Evolutionary conservation across 2,888 invertebrate genomes (phyloP).

Genomic region (Caenorhabditis sulstoni): DNA sequence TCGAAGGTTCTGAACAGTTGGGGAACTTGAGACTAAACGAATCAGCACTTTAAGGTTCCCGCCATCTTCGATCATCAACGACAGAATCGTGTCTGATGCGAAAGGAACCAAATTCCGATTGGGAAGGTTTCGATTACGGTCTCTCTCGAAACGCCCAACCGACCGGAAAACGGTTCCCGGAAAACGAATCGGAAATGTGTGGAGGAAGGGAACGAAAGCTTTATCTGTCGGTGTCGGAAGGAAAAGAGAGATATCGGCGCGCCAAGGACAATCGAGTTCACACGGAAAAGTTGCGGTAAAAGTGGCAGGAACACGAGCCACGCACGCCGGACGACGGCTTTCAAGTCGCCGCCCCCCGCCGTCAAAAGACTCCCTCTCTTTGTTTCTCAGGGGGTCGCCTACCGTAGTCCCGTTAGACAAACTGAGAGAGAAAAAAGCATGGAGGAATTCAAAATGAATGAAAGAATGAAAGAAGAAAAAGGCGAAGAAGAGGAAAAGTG

Average conservation of each 20-base stretch:
- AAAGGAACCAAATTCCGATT: too few species aligned
- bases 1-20: too few species aligned
- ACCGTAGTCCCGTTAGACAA: constrained; percentile 20
- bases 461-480: not conserved
- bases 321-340: constrained; percentile 14
- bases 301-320: constrained; percentile 18
- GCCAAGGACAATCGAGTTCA: constrained; percentile 30
- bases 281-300: constrained; percentile 35
- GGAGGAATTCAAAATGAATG: constrained; percentile 1
- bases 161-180: not conserved
- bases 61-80: too few species aligned
- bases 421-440: not conserved
- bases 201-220: not conserved
- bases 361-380: constrained; percentile 19
- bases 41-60: too few species aligned
- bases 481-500: constrained; percentile 4
- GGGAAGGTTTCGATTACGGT: too few species aligned
- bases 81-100: too few species aligned
- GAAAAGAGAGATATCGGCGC: constrained; percentile 3
- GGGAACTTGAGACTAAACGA: too few species aligned
- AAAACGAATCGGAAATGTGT: not conserved
- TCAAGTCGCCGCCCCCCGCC: constrained; percentile 29
- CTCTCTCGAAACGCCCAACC: too few species aligned
- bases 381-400: constrained; percentile 18
- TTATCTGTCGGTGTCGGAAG: not conserved